These are phyloP conservation scores for Galerucella nymphaeae DNA, from an alignment of 2,888 invertebrate genomes.

Conservation along the genomic window DNA sequence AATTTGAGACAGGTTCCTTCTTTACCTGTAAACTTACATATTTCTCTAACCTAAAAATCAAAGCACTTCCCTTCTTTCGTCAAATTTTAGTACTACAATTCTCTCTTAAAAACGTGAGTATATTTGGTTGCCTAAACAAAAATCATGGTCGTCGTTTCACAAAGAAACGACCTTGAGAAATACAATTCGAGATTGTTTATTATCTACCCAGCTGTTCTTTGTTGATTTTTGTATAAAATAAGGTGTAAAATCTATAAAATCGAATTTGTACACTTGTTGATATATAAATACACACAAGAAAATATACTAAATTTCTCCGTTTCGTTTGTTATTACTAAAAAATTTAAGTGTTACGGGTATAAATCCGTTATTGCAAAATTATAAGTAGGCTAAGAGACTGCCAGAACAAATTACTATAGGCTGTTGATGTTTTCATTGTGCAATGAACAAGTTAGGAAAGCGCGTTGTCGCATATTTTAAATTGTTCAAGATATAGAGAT, in stretches of 20 bases:
- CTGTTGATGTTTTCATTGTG: constrained; percentile 4
- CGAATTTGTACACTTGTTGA: background rate
- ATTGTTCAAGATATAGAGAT: background rate
- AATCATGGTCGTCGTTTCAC: too few species aligned
- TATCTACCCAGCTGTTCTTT: background rate
- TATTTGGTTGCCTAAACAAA: too few species aligned
- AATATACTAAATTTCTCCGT: constrained; percentile 3
- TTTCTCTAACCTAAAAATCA: too few species aligned
- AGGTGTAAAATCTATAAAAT: background rate
- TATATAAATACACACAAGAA: background rate
- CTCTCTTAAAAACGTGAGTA: too few species aligned
- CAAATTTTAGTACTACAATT: too few species aligned
- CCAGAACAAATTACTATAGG: constrained; percentile 2
- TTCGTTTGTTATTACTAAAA: constrained; percentile 6
- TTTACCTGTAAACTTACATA: too few species aligned
- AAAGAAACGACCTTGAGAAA: too few species aligned
- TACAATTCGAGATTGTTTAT: background rate
- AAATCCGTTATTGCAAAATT: constrained; percentile 17
- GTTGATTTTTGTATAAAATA: background rate
- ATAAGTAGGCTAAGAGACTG: constrained; percentile 13
- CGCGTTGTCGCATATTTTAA: background rate
- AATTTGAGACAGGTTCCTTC: too few species aligned
- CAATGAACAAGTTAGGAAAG: background rate
- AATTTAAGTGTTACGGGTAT: background rate
- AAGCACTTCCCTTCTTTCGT: too few species aligned